Evolutionary conservation across 2,888 invertebrate species (phyloP).

Genomic region (Acrobasis suavella): DNA sequence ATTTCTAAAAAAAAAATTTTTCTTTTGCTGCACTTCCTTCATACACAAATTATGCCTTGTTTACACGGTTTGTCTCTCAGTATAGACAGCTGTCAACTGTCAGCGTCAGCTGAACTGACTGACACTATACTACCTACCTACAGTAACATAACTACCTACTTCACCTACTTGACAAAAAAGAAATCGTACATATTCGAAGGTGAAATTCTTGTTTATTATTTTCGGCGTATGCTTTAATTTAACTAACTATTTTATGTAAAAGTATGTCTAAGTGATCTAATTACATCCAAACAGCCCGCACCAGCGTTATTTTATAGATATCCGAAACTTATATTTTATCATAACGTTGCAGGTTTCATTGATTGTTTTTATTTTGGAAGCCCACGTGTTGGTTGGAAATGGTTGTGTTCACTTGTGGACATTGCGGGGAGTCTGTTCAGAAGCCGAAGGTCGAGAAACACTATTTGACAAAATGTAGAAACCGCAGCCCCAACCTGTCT

Average conservation of each 20-base stretch:
- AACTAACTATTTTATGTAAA: constrained; percentile 3
- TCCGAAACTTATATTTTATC: background rate
- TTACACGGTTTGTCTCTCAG: too few relatives aligned
- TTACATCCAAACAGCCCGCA: background rate
- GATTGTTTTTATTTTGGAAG: constrained; percentile 21
- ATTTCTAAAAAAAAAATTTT: too few relatives aligned
- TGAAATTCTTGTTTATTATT: constrained; percentile 17
- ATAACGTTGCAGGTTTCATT: constrained; percentile 16
- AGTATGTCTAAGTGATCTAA: background rate
- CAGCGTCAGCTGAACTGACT: too few relatives aligned
- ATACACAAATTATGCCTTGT: too few relatives aligned
- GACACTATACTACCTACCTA: too few relatives aligned
- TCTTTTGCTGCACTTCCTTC: too few relatives aligned
- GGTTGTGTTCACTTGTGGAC: constrained; percentile 97
- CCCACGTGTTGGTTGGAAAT: constrained; percentile 76
- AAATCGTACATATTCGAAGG: constrained; percentile 10
- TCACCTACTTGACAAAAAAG: background rate
- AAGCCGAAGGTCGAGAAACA: constrained; percentile 96
- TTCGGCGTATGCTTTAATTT: constrained; percentile 13
- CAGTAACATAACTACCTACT: too few relatives aligned
- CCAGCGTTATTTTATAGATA: background rate
- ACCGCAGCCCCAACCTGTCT: constrained; percentile 86
- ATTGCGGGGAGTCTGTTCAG: constrained; percentile 95
- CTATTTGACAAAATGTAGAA: constrained; percentile 87
- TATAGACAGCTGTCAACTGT: too few relatives aligned